Evolutionary conservation across 2,113 vertebrate species (phyloP), one percentile per base, ranked within the genome.

Genomic region (Crotalus horridus): DNA sequence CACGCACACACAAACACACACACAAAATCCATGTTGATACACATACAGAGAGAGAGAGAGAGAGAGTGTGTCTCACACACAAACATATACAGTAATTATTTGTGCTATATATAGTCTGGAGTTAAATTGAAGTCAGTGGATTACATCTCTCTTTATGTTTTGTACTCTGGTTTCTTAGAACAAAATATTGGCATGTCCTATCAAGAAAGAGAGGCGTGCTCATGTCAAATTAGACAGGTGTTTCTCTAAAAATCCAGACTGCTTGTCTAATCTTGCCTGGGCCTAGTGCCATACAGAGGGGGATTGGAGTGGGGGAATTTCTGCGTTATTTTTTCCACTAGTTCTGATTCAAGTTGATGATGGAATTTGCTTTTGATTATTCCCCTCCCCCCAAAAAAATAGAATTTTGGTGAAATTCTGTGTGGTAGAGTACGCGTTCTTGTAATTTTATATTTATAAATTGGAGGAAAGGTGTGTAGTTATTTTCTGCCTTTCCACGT

Each of bases 201-300:
- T 56, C 87, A 55, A 88, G 51, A 88, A 81, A 81, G 74, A 81
- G 74, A 81, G 74, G 74, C 21, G 74, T 81, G 74, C 74, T 39
- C 74, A 81, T 81, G 33, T 81, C 39, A 33, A 81, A 81, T 81
- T 81, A 81, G 33, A 81, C 74, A 81, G 74, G 74, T 81, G 74
- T 81, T 81, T 2, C 33, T 43, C 74, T 81, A 81, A 7, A 81
- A 81, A 81, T 81, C 74, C 74, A 81, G 8, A 81, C 33, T 20
- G 3, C 74, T 81, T 81, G 74, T 81, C 74, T 81, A 81, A 81
- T 81, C 74, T 43, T 81, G 74, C 74, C 74, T 81, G 74, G 74
- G 74, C 74, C 74, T 39, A 81, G 74, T 81, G 33, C 74, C 74
- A 81, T 43, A 17, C 74, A 74, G 15, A 74, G n/a, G 29, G 74